Conservation (phyloP, 1,140 invertebrate genomes). For the Amphibalanus amphitrite region DNA sequence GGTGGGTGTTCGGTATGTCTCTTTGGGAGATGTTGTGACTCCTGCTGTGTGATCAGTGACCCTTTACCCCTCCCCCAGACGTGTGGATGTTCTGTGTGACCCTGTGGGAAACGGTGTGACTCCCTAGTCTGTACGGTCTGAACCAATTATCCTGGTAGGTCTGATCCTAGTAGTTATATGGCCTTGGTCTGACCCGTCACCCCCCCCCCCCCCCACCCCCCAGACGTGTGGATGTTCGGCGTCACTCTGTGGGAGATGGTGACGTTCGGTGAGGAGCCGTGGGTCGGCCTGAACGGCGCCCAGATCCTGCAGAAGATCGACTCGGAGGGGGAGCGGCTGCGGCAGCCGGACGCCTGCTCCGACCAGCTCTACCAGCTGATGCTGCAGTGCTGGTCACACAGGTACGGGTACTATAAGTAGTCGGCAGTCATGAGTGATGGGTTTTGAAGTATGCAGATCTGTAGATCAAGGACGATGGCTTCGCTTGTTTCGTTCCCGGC, state of each 20-base stretch:
- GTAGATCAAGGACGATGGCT: no score
- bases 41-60: no score
- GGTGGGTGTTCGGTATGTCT: constrained; percentile 42
- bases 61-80: constrained; percentile 30
- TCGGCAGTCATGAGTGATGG: no score
- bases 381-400: constrained; percentile 34
- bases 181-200: constrained; percentile 38
- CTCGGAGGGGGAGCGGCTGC: constrained; percentile 72
- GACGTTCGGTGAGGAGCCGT: constrained; percentile 83
- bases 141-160: no score
- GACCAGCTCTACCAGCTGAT: constrained; percentile 66
- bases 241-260: constrained; percentile 64
- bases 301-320: constrained; percentile 84
- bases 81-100: constrained; percentile 47
- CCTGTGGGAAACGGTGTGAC: constrained; percentile 63
- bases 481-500: no score
- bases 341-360: constrained; percentile 70
- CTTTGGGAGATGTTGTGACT: constrained; percentile 71
- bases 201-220: not conserved
- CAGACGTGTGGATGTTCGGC: constrained; percentile 53
- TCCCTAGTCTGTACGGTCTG: no score
- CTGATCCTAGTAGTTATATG: no score
- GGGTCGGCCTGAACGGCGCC: constrained; percentile 67
- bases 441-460: no score
- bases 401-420: no score